A percentile compares a stretch with the other conserved stretches of the same genome.
phyloP scores from a whole-genome alignment of 2,113 vertebrate genomes.

The Silurus glanis region DNA sequence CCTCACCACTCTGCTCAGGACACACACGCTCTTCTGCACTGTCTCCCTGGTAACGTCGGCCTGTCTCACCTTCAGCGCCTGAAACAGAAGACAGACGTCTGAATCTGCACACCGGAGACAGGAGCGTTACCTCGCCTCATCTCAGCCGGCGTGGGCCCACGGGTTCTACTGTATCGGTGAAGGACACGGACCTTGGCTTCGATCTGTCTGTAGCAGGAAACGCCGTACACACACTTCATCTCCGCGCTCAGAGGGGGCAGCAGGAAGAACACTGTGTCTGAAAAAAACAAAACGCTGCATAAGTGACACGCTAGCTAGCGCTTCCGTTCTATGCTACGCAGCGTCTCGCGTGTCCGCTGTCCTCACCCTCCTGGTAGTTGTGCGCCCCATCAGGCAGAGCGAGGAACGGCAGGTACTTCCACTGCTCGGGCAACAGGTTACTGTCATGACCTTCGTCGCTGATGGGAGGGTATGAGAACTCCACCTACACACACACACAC shows the following conservation, averaged over 20 bases:
- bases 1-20: conserved; percentile 95
- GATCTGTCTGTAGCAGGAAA: conserved; percentile 97
- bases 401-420: conserved; percentile 95
- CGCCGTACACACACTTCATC: conserved; percentile 87
- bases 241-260: conserved; percentile 84
- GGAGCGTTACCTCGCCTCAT: no score
- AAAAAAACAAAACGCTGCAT: conserved; percentile 27
- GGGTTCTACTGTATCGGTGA: not conserved
- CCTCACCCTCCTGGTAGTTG: conserved; percentile 94
- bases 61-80: conserved; percentile 93
- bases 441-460: conserved; percentile 87
- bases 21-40: conserved; percentile 98
- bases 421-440: conserved; percentile 85
- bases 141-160: no score
- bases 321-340: no score
- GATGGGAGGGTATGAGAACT: conserved; percentile 93
- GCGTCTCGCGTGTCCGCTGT: no score
- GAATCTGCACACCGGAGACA: not conserved
- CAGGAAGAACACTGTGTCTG: conserved; percentile 95
- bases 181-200: conserved; percentile 86
- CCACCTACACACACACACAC: conserved; percentile 76
- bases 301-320: no score
- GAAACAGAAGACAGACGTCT: not conserved
- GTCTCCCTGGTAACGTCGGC: conserved; percentile 96
- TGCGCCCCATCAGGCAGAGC: conserved; percentile 93